phyloP scores from a whole-genome alignment of 2,888 invertebrate species.

The Meta bourneti region DNA sequence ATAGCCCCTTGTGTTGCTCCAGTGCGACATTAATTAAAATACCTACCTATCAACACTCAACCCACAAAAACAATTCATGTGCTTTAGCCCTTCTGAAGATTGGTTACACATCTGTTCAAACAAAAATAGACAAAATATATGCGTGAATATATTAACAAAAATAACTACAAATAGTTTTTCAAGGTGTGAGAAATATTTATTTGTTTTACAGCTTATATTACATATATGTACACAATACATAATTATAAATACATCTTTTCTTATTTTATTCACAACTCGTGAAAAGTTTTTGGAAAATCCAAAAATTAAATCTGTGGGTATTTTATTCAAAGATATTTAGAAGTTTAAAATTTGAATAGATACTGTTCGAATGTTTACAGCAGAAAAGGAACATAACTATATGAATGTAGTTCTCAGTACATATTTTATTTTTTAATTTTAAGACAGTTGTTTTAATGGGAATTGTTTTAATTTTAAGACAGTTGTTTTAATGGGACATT shows the following conservation, averaged over 20 bases:
- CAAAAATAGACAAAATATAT: background rate
- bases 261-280: constrained; percentile 20
- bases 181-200: constrained; percentile 69
- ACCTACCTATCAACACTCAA: no score
- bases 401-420: no score
- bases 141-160: background rate
- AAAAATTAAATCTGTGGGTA: background rate
- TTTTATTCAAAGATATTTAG: background rate
- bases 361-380: background rate
- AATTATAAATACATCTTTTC: constrained; percentile 44
- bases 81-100: no score
- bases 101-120: no score
- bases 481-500: no score
- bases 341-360: background rate
- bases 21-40: no score
- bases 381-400: no score
- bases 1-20: no score
- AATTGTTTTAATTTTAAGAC: no score
- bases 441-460: no score
- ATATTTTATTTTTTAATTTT: no score
- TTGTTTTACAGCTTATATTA: constrained; percentile 68
- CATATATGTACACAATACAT: constrained; percentile 66
- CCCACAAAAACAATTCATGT: no score
- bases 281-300: constrained; percentile 1
- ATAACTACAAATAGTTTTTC: background rate